Evolutionary conservation across 2,113 vertebrate genomes (phyloP).

Genomic region (Myotis brandtii): DNA sequence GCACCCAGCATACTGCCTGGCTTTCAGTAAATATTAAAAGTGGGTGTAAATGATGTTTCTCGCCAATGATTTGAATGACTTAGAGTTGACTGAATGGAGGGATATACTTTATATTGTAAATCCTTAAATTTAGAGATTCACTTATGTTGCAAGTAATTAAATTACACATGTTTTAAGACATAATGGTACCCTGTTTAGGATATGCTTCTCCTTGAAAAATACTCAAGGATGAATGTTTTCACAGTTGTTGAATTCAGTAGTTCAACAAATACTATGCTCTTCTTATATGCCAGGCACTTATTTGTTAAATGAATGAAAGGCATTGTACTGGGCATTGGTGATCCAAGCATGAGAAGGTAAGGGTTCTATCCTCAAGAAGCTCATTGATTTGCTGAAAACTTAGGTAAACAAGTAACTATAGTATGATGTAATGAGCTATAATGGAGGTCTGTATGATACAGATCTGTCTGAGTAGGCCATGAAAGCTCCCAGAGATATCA

Average conservation of each 20-base stretch:
- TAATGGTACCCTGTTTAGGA: background rate
- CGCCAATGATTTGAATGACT: background rate
- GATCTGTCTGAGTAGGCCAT: background rate
- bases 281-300: background rate
- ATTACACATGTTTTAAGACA: background rate
- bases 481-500: background rate
- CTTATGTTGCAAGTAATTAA: background rate
- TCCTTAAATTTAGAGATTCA: background rate
- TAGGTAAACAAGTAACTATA: background rate
- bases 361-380: background rate
- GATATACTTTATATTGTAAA: background rate
- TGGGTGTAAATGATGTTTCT: background rate
- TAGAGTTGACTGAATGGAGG: background rate
- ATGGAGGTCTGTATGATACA: background rate
- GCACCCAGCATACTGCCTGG: background rate
- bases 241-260: background rate
- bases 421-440: background rate
- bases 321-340: background rate
- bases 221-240: background rate
- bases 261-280: background rate
- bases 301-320: slow-evolving; percentile 42
- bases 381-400: background rate
- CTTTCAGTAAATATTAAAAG: background rate
- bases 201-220: background rate
- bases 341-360: background rate